Evolutionary conservation across 1,140 invertebrate genomes (phyloP).

Genomic region (Heliconius eleuchia): DNA sequence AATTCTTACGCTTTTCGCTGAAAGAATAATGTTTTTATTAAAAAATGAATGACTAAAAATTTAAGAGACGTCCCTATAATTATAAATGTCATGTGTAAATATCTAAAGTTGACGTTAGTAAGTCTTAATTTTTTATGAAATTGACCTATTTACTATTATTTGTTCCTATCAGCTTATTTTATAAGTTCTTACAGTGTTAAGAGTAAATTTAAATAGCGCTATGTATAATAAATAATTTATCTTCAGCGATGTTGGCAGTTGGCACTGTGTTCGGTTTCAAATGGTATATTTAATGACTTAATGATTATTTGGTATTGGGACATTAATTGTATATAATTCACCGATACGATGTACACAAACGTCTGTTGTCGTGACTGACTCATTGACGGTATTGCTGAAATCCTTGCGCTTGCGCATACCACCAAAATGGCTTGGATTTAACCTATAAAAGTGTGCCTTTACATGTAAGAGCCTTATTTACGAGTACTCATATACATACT

Average conservation of each 20-base stretch:
- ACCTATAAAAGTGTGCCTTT: neutral
- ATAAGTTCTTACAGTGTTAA: neutral
- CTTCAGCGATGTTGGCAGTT: neutral
- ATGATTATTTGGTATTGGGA: neutral
- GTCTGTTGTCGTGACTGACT: slow-evolving; percentile 4
- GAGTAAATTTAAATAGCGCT: neutral
- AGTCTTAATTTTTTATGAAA: neutral
- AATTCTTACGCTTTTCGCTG: no score
- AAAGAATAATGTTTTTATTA: no score
- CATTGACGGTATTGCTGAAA: slow-evolving; percentile 6
- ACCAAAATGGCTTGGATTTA: neutral
- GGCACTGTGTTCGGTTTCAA: neutral
- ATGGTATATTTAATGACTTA: neutral
- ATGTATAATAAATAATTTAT: neutral
- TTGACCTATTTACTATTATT: neutral
- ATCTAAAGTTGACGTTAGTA: no score
- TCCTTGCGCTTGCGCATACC: neutral
- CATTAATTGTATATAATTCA: neutral
- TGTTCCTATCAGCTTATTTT: neutral
- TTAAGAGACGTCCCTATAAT: no score
- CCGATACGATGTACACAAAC: neutral
- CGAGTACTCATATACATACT: no score
- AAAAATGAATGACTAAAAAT: no score
- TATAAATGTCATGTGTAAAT: no score
- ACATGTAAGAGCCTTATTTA: neutral